Conservation (phyloP, 2,888 invertebrate species). For the Ypsolopha sequella region DNA sequence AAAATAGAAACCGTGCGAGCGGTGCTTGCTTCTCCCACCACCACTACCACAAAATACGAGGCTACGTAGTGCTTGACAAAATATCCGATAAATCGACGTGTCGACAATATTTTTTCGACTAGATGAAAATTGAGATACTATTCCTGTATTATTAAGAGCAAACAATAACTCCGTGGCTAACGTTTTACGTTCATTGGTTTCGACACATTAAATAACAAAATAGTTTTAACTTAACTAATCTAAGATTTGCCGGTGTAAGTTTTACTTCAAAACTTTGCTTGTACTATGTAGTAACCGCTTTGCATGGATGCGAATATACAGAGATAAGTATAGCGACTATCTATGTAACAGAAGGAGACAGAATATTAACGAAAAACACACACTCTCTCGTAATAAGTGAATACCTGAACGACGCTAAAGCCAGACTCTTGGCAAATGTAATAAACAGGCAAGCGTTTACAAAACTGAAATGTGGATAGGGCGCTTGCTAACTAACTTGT, state of each 20-base stretch:
- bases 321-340: slow-evolving; percentile 45
- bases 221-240: background rate
- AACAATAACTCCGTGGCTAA: no score
- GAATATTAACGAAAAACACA: slow-evolving; percentile 15
- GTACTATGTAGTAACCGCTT: slow-evolving; percentile 44
- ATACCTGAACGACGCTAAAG: no score
- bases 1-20: slow-evolving; percentile 67
- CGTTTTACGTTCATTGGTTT: no score
- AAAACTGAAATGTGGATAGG: no score
- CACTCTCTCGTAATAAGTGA: background rate
- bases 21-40: slow-evolving; percentile 54
- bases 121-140: no score
- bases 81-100: slow-evolving; percentile 33
- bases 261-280: slow-evolving; percentile 26
- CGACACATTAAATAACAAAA: no score
- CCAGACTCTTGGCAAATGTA: no score
- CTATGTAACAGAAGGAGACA: slow-evolving; percentile 36
- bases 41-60: slow-evolving; percentile 57
- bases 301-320: slow-evolving; percentile 53
- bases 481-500: no score
- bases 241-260: background rate
- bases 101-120: slow-evolving; percentile 14
- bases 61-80: slow-evolving; percentile 52
- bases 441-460: no score
- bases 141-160: no score